Evolutionary conservation across 1,140 invertebrate species (phyloP), one percentile per base, ranked within the genome.

Genomic region (Drosophila paulistorum): DNA sequence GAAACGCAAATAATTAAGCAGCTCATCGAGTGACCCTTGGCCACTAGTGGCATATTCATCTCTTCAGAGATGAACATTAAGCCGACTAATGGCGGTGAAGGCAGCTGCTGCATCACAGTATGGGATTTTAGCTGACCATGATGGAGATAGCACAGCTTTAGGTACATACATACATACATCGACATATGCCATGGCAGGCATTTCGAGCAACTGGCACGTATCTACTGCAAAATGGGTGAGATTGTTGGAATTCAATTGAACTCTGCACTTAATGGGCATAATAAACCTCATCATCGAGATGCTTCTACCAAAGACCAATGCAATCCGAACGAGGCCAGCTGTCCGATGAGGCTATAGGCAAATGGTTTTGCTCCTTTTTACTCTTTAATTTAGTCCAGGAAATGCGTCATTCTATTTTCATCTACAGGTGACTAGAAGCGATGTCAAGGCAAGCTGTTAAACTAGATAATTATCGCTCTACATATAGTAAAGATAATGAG

Each of bases 351-450:
- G 37, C 10, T 30, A 30, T 30, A 30, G 30, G 3, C 30, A 30
- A 5, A 7, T 30, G 30, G 30, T 30, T 30, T 30, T 30, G 30
- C 30, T 30, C 6, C 6, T 30, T 11, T 37, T 37, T 37, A 10
- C 35, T 37, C 35, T 37, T 37, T 37, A 37, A 37, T 9, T 10
- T 37, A 11, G 35, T 37, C 35, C 9, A 37, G 35, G 35, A 37
- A 37, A 6, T 37, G 10, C 35, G 35, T 37, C 35, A 37, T 9
- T 11, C 30, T 30, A 30, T 30, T 30, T 30, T 30, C 30, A 0
- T 30, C 30, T 6, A 30, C 9, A 37, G 10, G 35, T 90, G 33
- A 75, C 84, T n/a, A 66, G 48, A 20, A 10, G 9, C 3, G 35
- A 37, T 37, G 10, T 37, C 35, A 37, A 37, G 35, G 41, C 0